Evolutionary conservation across 2,113 vertebrate species (phyloP), one percentile per base, ranked within the genome.

Genomic region (Cettia cetti): DNA sequence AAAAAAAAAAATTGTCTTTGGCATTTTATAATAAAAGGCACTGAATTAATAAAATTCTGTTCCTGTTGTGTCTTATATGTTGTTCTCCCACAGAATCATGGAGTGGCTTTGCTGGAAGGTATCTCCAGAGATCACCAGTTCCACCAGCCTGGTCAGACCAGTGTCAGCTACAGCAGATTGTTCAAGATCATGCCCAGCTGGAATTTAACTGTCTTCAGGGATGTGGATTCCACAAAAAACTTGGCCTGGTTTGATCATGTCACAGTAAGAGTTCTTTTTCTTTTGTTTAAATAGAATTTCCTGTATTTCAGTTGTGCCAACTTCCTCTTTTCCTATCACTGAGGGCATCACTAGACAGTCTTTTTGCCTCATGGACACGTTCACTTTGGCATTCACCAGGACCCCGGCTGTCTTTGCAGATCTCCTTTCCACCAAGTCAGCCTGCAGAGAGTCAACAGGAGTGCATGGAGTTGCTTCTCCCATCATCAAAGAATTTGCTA

Each of bases 401-500:
- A 87, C 3, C 5, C 2, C 4, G 17, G 6, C 14, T 84, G n/a
- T 9, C 16, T 84, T 19, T 65, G 22, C 23, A 40, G 40, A 31
- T 22, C 12, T 80, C 15, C 12, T 84, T 57, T 66, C 23, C 30
- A 71, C 30, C 9, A 22, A 33, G 45, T 44, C 33, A 68, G 12
- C 2, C 13, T 15, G 21, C 30, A 52, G 3, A 3, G 6, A 19
- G 10, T 30, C 50, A 74, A 4, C 13, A 18, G 1, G 2, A 2
- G 7, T 40, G 2, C 15, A 18, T 5, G 8, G 14, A 5, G 2
- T 7, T 66, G 6, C 37, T 89, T 8, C 8, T 77, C 10, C 6
- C 19, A 19, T 28, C 24, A 47, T 30, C 54, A 40, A 11, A 8
- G 59, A 49, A 35, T 40, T 60, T 75, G 27, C 0, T 0, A 52